phyloP scores from a whole-genome alignment of 2,888 invertebrate species.

The Eilema griseolum region DNA sequence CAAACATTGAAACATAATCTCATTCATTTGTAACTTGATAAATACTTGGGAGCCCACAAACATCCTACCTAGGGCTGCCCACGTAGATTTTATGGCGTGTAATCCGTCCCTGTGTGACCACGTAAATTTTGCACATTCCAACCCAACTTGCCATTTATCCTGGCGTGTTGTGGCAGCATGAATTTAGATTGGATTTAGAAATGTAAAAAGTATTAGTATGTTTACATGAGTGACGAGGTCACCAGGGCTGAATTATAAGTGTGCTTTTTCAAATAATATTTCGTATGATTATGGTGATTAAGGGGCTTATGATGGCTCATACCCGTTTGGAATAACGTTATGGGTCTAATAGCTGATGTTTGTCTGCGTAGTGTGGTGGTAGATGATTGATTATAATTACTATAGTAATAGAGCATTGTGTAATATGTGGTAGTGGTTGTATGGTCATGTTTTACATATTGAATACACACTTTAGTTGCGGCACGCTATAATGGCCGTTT shows the following conservation, averaged over 20 bases:
- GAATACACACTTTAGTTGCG: too few relatives aligned
- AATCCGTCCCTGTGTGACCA: conserved; percentile 30
- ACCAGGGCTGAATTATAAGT: not conserved
- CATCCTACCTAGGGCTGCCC: not conserved
- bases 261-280: not conserved
- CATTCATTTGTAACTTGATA: not conserved
- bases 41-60: conserved; percentile 8
- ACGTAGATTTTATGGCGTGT: conserved; percentile 25
- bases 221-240: conserved; percentile 14
- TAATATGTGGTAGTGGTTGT: too few relatives aligned
- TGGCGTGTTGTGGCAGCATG: conserved; percentile 18
- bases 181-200: conserved; percentile 48
- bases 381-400: too few relatives aligned
- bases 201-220: conserved; percentile 30
- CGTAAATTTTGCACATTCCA: conserved; percentile 41
- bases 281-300: not conserved
- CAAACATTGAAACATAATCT: not conserved
- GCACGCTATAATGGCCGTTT: too few relatives aligned
- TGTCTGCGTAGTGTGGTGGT: not conserved
- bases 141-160: conserved; percentile 35
- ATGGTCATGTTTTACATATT: too few relatives aligned
- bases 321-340: not conserved
- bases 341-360: not conserved
- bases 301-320: not conserved
- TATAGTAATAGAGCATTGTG: too few relatives aligned